These are phyloP conservation scores for Myotis pilosus DNA, from an alignment of 2,797 vertebrate genomes.

Conservation along the genomic window DNA sequence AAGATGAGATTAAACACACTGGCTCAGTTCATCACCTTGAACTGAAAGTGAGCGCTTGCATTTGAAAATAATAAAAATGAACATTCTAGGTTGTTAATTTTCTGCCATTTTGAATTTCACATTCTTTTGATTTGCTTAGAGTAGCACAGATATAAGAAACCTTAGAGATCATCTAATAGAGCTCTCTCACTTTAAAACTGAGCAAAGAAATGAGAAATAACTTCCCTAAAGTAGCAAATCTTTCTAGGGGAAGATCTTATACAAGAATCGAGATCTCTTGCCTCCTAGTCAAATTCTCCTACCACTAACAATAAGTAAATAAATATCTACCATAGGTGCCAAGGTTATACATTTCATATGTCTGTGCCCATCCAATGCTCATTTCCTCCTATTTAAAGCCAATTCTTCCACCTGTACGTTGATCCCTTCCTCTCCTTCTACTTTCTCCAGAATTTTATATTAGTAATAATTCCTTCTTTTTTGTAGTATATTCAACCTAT, in stretches of 20 bases:
- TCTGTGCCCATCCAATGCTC: not conserved
- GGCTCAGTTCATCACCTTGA: not conserved
- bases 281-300: not conserved
- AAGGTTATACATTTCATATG: not conserved
- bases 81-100: not conserved
- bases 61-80: constrained; percentile 36
- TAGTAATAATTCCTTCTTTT: constrained; percentile 32
- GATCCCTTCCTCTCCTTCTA: not conserved
- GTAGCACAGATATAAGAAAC: not conserved
- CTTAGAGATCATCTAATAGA: not conserved
- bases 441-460: constrained; percentile 3
- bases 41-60: not conserved
- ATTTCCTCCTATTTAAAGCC: not conserved
- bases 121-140: constrained; percentile 33
- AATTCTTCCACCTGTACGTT: not conserved
- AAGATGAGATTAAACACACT: not conserved
- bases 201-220: constrained; percentile 25
- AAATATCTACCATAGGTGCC: not conserved
- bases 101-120: not conserved
- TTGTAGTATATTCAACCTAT: not conserved
- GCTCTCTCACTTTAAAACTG: not conserved
- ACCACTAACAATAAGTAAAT: constrained; percentile 27
- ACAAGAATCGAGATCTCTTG: not conserved
- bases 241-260: not conserved
- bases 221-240: not conserved